Evolutionary conservation across 2,888 invertebrate genomes (phyloP).

Genomic region (Yponomeuta plumbellus): DNA sequence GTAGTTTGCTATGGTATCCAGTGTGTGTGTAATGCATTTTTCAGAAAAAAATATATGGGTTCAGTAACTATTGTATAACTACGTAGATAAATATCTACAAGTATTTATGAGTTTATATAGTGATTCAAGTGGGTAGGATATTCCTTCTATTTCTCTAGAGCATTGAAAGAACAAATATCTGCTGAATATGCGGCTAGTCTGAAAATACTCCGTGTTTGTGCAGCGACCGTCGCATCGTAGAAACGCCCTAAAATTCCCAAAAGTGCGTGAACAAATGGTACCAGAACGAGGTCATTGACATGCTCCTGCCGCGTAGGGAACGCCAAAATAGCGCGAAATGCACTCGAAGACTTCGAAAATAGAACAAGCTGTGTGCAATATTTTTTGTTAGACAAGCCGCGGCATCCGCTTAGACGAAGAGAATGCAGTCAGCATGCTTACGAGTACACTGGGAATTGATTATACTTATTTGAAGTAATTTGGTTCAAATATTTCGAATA

Average conservation of each 20-base stretch:
- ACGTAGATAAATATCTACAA: background rate
- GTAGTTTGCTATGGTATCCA: background rate
- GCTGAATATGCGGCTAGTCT: slow-evolving; percentile 15
- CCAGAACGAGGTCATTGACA: slow-evolving; percentile 73
- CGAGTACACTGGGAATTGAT: background rate
- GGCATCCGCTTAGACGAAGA: slow-evolving; percentile 41
- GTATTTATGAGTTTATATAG: no score
- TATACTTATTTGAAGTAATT: background rate
- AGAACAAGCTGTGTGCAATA: slow-evolving; percentile 73
- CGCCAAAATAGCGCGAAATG: slow-evolving; percentile 77
- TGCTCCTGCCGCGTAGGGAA: slow-evolving; percentile 66
- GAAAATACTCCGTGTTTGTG: slow-evolving; percentile 31
- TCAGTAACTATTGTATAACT: no score
- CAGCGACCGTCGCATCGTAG: slow-evolving; percentile 16
- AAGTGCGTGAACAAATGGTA: slow-evolving; percentile 72
- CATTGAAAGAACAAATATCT: slow-evolving; percentile 7
- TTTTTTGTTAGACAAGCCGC: slow-evolving; percentile 59
- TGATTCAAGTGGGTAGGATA: background rate
- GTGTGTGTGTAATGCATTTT: no score
- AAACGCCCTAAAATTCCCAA: slow-evolving; percentile 69
- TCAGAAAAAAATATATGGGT: no score
- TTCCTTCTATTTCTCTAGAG: background rate
- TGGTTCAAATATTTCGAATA: background rate
- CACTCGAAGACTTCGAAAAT: slow-evolving; percentile 75
- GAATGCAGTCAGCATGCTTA: slow-evolving; percentile 6